Conservation (phyloP, 2,888 invertebrate species). For the Tachystola acroxantha region DNA sequence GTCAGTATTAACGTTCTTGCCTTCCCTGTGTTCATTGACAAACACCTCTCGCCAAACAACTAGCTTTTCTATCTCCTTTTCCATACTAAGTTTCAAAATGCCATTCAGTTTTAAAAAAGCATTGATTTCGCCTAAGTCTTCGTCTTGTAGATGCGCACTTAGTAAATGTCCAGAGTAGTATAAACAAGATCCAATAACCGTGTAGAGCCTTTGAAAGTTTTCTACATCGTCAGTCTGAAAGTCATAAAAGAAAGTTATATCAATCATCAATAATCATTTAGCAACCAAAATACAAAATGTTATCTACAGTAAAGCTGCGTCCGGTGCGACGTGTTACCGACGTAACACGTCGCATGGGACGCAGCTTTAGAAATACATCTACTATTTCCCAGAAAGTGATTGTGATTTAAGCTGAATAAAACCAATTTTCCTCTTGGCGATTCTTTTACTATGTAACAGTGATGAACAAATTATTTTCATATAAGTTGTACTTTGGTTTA, state of each 20-base stretch:
- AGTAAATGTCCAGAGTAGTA: slow-evolving; percentile 85
- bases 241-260: background rate
- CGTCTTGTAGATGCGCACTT: slow-evolving; percentile 86
- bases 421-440: too few relatives aligned
- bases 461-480: too few relatives aligned
- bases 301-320: too few relatives aligned
- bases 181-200: slow-evolving; percentile 81
- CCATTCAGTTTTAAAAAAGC: slow-evolving; percentile 87
- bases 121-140: slow-evolving; percentile 86
- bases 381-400: too few relatives aligned
- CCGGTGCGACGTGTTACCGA: too few relatives aligned
- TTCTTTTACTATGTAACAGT: too few relatives aligned
- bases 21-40: slow-evolving; percentile 66
- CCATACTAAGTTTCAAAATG: slow-evolving; percentile 81
- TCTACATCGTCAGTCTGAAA: slow-evolving; percentile 86
- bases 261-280: too few relatives aligned
- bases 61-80: slow-evolving; percentile 83
- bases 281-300: too few relatives aligned
- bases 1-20: slow-evolving; percentile 45
- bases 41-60: slow-evolving; percentile 88
- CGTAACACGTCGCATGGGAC: too few relatives aligned
- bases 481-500: too few relatives aligned
- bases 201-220: slow-evolving; percentile 85
- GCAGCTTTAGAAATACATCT: too few relatives aligned
- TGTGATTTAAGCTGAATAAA: too few relatives aligned